Base-by-base conservation (phyloP, 2,797 vertebrate genomes). In the Apogon talboti region DNA sequence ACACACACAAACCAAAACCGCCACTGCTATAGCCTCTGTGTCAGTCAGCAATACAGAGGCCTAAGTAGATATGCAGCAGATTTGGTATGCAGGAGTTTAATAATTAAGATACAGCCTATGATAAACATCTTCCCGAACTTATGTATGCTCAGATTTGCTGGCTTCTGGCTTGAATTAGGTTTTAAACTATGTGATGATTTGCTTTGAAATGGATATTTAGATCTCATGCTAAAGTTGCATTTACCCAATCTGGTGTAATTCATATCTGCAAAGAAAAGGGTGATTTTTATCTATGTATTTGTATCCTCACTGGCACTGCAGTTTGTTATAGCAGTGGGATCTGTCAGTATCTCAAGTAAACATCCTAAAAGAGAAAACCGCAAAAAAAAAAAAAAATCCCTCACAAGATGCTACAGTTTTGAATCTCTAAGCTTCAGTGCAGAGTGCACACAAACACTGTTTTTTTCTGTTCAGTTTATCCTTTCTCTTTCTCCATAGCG, bases 41-140 rank as follows among this genome's bases (percentile, higher is more conserved):
- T 77, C 67, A 79, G 57, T 79, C 65, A 76, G 69, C 64, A n/a
- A 41, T 66, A 78, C 47, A 9, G 18, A 75, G 35, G 37, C 46
- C 59, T 47, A 24, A 2, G 52, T 16, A 16, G 24, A 65, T 68
- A 40, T 58, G 11, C 21, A 43, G 13, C 13, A 51, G 53, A 66
- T 87, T 51, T 48, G 16, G 46, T 19, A 57, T 65, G 56, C 12
- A 0, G 74, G 67, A 76, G 60, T 78, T 56, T 46, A 61, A 71
- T 62, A 10, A 48, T 76, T 78, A 70, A 77, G 65, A 67, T 61
- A 46, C 38, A 66, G 15, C 37, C 43, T 1, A 14, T 57, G 14
- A 42, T 28, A 16, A 45, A 47, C 48, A 18, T 65, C 47, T 67
- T 42, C 40, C 38, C 14, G 8, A 60, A 19, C 28, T 41, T n/a